Conservation (phyloP, 92 coral and sea anemone species). For the Epizoanthus rinbou region DNA sequence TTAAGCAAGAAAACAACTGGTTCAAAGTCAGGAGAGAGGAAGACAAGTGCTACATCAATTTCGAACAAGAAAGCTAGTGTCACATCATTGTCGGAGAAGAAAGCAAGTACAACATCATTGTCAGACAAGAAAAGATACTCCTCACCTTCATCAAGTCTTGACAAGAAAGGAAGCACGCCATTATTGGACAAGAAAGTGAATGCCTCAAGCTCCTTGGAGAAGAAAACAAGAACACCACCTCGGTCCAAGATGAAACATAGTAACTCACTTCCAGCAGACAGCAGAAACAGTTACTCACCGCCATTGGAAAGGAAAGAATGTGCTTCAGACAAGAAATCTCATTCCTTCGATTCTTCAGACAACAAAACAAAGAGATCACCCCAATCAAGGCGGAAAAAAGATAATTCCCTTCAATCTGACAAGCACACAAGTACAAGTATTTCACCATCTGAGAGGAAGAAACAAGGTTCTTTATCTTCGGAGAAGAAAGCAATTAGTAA, state of each 20-base stretch:
- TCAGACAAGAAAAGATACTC: neutral
- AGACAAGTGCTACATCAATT: neutral
- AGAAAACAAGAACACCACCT: conserved; percentile 25
- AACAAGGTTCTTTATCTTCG: neutral
- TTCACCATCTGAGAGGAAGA: conserved; percentile 15
- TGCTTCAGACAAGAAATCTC: neutral
- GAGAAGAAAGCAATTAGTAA: conserved; percentile 18
- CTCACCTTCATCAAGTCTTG: neutral
- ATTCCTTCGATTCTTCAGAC: neutral
- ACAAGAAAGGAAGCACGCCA: neutral
- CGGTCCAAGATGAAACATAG: neutral
- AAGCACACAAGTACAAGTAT: neutral
- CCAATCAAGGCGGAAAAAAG: neutral
- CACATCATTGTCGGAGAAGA: neutral
- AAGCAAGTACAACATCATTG: neutral
- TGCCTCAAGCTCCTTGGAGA: neutral
- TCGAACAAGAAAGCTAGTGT: neutral
- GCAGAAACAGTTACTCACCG: conserved; percentile 2
- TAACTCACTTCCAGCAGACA: conserved; percentile 12
- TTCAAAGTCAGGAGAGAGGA: neutral
- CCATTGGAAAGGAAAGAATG: neutral
- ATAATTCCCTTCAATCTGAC: conserved; percentile 28
- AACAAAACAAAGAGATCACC: neutral
- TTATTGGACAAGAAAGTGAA: neutral
- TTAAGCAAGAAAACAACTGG: neutral